These are phyloP conservation scores for Pseudobourletiella spinata DNA, from an alignment of 1,140 invertebrate genomes.

Conservation along the genomic window DNA sequence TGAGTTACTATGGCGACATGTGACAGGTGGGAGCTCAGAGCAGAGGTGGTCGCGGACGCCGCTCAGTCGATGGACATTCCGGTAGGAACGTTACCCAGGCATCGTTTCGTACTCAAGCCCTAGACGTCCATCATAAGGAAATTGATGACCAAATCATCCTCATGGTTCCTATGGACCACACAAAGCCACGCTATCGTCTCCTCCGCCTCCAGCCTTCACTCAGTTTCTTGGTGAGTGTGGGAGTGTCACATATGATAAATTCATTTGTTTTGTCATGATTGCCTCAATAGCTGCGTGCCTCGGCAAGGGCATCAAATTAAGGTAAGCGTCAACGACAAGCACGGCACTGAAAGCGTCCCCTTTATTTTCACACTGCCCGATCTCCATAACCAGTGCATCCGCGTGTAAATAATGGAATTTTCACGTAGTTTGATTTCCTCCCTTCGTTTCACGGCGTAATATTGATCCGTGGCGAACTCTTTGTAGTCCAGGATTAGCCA, in stretches of 20 bases:
- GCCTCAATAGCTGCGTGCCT: background rate
- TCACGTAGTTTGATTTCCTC: no score
- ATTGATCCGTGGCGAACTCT: no score
- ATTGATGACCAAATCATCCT: conserved; percentile 45
- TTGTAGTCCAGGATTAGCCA: no score
- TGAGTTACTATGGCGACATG: no score
- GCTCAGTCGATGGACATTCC: conserved; percentile 12
- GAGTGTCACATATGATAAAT: background rate
- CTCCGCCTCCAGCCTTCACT: conserved; percentile 56
- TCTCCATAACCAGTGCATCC: no score
- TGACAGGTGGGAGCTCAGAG: conserved; percentile 26
- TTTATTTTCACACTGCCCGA: no score
- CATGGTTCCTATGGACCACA: conserved; percentile 50
- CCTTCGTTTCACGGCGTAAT: no score
- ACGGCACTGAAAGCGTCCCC: no score
- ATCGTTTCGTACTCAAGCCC: conserved; percentile 21
- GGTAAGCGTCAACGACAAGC: background rate
- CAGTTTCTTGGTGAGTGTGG: conserved; percentile 38
- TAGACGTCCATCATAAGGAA: conserved; percentile 41
- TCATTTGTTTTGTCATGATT: background rate
- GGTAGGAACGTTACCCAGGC: conserved; percentile 24
- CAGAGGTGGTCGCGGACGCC: conserved; percentile 18
- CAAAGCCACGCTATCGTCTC: conserved; percentile 53
- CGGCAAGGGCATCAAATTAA: background rate
- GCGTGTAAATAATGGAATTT: no score